phyloP scores from a whole-genome alignment of 2,113 vertebrate species.

The Sinocyclocheilus anophthalmus region DNA sequence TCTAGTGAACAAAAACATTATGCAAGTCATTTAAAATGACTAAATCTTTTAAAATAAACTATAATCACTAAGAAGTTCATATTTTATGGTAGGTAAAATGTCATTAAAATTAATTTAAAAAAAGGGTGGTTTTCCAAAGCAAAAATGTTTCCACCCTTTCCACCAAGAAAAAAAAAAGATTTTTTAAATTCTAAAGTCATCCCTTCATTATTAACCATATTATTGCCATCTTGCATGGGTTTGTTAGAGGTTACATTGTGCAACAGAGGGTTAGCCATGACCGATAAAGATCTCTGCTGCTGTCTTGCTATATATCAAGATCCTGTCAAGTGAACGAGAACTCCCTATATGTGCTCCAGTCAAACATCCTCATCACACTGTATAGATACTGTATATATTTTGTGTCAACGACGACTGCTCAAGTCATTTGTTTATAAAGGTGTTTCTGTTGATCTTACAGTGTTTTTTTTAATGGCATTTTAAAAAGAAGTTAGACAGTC shows the following conservation, averaged over 20 bases:
- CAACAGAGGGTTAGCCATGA: neutral
- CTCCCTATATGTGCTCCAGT: neutral
- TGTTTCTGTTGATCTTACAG: neutral
- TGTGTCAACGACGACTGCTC: neutral
- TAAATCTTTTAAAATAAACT: neutral
- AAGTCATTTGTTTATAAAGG: neutral
- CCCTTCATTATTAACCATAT: neutral
- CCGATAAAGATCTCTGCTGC: slow-evolving; percentile 2
- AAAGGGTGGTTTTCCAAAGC: neutral
- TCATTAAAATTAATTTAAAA: neutral
- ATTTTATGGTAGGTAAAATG: neutral
- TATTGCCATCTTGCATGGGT: neutral
- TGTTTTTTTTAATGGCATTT: neutral
- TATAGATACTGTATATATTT: neutral
- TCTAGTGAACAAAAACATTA: no score
- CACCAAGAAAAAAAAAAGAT: neutral
- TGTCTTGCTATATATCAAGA: neutral
- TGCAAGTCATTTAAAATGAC: no score
- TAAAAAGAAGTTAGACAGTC: no score
- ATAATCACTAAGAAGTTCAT: neutral
- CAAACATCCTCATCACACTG: neutral
- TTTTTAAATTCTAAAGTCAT: neutral
- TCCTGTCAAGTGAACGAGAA: neutral
- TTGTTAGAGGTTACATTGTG: neutral
- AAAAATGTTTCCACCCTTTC: neutral